Percentiles rank a stretch among this genome's conserved stretches.
Evolutionary conservation across 2,113 vertebrate genomes (phyloP).

Genomic region (Epinephelus cyanopodus): DNA sequence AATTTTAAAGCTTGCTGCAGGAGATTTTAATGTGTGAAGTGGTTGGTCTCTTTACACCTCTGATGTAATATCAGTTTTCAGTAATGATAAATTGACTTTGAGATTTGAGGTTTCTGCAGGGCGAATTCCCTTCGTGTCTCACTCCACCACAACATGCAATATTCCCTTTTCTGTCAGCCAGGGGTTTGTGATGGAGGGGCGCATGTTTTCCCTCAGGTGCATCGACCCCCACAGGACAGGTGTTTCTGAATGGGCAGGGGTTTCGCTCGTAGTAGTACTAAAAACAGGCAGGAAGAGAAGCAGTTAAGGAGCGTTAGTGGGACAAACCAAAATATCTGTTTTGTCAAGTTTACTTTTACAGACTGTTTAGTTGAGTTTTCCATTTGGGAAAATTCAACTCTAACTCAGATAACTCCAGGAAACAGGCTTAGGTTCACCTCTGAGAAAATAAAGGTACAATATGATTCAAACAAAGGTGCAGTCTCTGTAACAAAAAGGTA

Average conservation of each 20-base stretch:
- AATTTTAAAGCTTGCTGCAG: too few relatives aligned
- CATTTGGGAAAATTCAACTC: conserved; percentile 43
- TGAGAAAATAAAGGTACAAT: conserved; percentile 45
- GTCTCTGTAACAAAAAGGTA: conserved; percentile 35
- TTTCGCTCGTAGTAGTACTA: not conserved
- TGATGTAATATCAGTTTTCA: too few relatives aligned
- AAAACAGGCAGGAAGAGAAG: not conserved
- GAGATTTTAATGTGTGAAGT: too few relatives aligned
- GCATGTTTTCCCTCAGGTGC: conserved; percentile 70
- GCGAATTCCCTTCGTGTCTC: not conserved
- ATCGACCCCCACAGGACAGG: conserved; percentile 13
- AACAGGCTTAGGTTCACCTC: conserved; percentile 45
- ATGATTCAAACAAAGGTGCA: conserved; percentile 39
- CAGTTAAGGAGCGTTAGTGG: not conserved
- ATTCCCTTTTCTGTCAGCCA: conserved; percentile 55
- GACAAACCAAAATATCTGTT: conserved; percentile 64
- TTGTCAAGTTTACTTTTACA: conserved; percentile 57
- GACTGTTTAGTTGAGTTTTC: conserved; percentile 70
- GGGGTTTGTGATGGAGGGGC: conserved; percentile 48
- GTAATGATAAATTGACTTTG: not conserved
- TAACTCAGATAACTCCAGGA: conserved; percentile 52
- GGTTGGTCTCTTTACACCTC: too few relatives aligned
- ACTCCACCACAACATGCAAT: conserved; percentile 75
- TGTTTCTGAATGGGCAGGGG: conserved; percentile 7
- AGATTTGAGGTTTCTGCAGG: conserved; percentile 29